A percentile compares a stretch with the other conserved stretches of the same genome.
Evolutionary conservation across 2,113 vertebrate genomes (phyloP).

Genomic region (Meriones unguiculatus): DNA sequence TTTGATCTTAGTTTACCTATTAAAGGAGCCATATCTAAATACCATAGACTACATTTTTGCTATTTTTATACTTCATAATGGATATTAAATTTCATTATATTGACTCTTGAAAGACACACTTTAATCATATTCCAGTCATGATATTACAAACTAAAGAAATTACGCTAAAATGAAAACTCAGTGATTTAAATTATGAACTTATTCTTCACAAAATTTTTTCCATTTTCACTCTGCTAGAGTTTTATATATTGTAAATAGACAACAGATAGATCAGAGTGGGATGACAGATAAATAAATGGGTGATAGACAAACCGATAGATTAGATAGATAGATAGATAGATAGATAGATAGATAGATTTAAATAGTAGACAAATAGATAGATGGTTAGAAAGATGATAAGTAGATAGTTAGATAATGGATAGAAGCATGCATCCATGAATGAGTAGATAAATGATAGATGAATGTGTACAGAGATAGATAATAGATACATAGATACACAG

Average conservation of each 20-base stretch:
- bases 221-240: background rate
- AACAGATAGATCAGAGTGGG: background rate
- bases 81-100: background rate
- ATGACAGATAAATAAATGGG: background rate
- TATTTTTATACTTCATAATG: background rate
- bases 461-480: too few species aligned
- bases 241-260: background rate
- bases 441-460: background rate
- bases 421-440: too few species aligned
- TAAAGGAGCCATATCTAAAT: background rate
- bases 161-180: slow-evolving; percentile 4
- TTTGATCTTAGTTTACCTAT: background rate
- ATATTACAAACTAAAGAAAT: background rate
- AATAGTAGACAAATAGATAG: background rate
- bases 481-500: background rate
- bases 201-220: background rate
- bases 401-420: background rate
- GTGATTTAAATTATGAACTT: background rate
- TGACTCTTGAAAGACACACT: background rate
- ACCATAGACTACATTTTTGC: too few species aligned
- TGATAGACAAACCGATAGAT: background rate
- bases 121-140: background rate
- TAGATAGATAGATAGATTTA: background rate
- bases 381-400: too few species aligned
- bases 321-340: background rate